Percentiles rank a stretch among this genome's conserved stretches.
phyloP scores from a whole-genome alignment of 2,113 vertebrate species.

The Leiothrix lutea region DNA sequence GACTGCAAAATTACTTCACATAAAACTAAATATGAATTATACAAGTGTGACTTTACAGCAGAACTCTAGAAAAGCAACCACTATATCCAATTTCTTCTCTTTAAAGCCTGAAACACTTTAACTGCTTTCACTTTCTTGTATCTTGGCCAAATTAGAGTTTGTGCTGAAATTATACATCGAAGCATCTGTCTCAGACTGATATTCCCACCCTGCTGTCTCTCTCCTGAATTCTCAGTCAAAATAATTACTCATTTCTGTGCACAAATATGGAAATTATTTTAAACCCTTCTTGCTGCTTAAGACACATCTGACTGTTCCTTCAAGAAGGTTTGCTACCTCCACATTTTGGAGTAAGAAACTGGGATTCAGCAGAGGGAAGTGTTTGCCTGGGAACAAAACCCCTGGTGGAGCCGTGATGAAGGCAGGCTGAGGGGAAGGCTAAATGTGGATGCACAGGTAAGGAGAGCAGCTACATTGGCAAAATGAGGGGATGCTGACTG shows the following conservation, averaged over 20 bases:
- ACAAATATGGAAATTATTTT: background rate
- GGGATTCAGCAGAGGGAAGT: background rate
- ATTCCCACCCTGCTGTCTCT: background rate
- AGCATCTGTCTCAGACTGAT: slow-evolving; percentile 11
- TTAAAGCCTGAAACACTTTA: background rate
- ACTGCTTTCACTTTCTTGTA: background rate
- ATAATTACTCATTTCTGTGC: slow-evolving; percentile 42
- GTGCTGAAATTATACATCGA: background rate
- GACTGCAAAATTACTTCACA: background rate
- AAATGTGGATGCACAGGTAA: background rate
- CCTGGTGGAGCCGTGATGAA: background rate
- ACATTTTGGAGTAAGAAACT: background rate
- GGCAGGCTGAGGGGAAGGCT: background rate
- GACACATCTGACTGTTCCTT: background rate
- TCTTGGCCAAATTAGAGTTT: background rate
- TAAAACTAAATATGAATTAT: background rate
- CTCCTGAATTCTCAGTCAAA: slow-evolving; percentile 22
- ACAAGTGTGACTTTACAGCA: background rate
- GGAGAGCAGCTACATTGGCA: background rate
- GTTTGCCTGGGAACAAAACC: background rate
- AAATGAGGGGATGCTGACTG: background rate
- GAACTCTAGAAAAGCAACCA: background rate
- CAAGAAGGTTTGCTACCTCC: background rate
- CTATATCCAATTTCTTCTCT: background rate
- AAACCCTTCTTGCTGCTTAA: background rate